Conservation (phyloP, 2,113 vertebrate species). For the Charadrius vociferus region DNA sequence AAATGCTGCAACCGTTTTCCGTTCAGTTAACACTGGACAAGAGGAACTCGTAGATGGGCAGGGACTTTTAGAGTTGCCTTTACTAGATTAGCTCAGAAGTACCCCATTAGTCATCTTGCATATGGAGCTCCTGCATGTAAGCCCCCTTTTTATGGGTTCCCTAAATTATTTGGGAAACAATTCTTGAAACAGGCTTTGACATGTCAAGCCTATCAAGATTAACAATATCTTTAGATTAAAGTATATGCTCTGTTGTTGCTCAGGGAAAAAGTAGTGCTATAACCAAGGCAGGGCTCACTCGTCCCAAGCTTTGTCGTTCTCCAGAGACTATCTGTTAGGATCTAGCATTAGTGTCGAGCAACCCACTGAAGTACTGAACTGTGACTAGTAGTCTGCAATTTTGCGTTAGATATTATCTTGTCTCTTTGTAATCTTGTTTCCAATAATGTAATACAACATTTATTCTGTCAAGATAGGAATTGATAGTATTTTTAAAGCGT, state of each 20-base stretch:
- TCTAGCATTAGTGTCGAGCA: neutral
- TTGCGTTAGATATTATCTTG: neutral
- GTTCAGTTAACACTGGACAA: neutral
- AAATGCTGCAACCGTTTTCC: neutral
- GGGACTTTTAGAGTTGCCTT: accelerated
- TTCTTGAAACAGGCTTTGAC: neutral
- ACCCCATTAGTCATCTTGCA: neutral
- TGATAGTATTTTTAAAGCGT: neutral
- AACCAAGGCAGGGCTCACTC: neutral
- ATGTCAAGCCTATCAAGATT: neutral
- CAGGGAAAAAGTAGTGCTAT: neutral
- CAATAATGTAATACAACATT: neutral
- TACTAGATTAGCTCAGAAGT: neutral
- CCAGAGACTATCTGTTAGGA: neutral
- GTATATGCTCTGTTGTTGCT: neutral
- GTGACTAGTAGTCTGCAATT: neutral
- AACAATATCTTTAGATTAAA: neutral
- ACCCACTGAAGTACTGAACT: neutral
- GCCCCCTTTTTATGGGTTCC: neutral
- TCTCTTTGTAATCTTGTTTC: neutral
- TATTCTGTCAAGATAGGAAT: neutral
- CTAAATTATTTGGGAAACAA: neutral
- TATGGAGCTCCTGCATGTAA: neutral
- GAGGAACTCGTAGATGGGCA: neutral
- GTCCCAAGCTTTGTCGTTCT: neutral